Percentiles rank a stretch among this genome's conserved stretches.
Evolutionary conservation across 2,888 invertebrate species (phyloP).

Genomic region (Portevinia maculata): DNA sequence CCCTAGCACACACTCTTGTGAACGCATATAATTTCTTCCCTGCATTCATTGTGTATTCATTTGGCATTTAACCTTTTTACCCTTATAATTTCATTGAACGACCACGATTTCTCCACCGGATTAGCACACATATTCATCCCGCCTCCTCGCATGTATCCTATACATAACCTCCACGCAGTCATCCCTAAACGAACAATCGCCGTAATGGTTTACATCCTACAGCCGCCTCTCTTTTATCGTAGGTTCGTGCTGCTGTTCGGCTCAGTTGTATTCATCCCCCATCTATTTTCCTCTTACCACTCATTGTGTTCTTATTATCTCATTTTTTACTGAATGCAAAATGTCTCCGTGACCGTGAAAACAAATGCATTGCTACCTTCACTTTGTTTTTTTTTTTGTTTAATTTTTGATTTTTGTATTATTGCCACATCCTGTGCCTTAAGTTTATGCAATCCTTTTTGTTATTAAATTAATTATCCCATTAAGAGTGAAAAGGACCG

Average conservation of each 20-base stretch:
- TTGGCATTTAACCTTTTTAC: constrained; percentile 65
- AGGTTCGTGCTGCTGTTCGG: constrained; percentile 7
- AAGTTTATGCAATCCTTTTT: constrained; percentile 78
- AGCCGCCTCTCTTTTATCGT: constrained; percentile 1
- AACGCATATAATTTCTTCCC: not conserved
- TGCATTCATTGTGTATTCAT: constrained; percentile 56
- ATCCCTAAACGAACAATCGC: constrained; percentile 55
- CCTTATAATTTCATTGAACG: constrained; percentile 62
- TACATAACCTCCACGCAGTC: not conserved
- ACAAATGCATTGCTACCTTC: constrained; percentile 34
- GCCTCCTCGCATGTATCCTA: not conserved
- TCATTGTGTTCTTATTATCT: constrained; percentile 11
- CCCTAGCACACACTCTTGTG: constrained; percentile 16
- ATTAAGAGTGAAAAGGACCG: constrained; percentile 70
- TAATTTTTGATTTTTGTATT: not conserved
- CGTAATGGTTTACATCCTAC: constrained; percentile 66
- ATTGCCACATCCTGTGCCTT: constrained; percentile 52
- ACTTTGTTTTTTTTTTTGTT: not conserved
- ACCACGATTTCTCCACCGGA: constrained; percentile 20
- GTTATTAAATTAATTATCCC: constrained; percentile 81
- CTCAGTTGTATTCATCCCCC: not conserved
- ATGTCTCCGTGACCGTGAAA: constrained; percentile 17
- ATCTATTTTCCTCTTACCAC: too few relatives aligned
- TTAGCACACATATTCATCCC: constrained; percentile 30
- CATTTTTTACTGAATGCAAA: constrained; percentile 24